These are phyloP conservation scores for Anomalospiza imberbis DNA, from an alignment of 2,797 vertebrate species.

Conservation along the genomic window DNA sequence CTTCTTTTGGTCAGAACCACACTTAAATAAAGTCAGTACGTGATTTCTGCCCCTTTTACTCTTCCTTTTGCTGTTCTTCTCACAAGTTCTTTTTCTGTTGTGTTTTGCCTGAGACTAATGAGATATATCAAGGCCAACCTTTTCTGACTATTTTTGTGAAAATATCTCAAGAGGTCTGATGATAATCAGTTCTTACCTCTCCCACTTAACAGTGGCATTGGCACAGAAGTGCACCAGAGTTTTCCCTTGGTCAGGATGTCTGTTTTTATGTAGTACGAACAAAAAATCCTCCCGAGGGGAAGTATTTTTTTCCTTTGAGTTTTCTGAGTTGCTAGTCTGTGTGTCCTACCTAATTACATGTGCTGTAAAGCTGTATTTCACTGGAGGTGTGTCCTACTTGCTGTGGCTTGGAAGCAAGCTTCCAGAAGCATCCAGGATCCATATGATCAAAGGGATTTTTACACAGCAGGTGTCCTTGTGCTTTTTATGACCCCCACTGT, in stretches of 20 bases:
- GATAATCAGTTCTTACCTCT: neutral
- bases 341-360: neutral
- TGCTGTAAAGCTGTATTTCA: neutral
- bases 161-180: neutral
- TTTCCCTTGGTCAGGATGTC: neutral
- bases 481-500: neutral
- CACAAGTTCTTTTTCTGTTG: neutral
- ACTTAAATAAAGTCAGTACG: neutral
- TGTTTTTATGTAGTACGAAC: neutral
- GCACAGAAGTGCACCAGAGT: neutral
- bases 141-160: neutral
- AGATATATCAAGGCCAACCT: neutral
- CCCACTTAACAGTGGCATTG: neutral
- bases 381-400: neutral
- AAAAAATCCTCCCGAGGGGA: neutral
- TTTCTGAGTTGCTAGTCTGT: neutral
- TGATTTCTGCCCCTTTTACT: neutral
- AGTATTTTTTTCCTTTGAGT: neutral
- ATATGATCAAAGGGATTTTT: neutral
- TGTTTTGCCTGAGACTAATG: neutral
- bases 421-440: neutral
- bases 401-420: neutral
- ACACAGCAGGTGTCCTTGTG: neutral
- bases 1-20: neutral
- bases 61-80: neutral